Conservation (phyloP, 2,797 vertebrate species). For the Mormyrops attenuatus region DNA sequence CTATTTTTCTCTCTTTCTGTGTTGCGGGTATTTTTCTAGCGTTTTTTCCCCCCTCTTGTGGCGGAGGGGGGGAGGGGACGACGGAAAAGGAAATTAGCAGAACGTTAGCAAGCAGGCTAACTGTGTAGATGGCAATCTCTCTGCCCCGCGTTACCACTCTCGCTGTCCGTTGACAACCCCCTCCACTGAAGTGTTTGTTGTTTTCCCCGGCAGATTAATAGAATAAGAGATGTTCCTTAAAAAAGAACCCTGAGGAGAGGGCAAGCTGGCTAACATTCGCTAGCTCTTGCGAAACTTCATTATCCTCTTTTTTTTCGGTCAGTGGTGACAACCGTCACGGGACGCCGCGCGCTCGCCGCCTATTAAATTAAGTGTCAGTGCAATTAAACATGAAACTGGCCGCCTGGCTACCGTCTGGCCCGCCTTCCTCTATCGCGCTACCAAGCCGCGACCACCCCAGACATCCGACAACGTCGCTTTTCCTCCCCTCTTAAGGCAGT, state of each 20-base stretch:
- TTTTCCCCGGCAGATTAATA: background rate
- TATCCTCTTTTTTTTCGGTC: constrained; percentile 27
- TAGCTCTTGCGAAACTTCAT: constrained; percentile 43
- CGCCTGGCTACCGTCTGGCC: background rate
- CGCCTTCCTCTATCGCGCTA: constrained; percentile 9
- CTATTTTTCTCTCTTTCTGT: constrained; percentile 20
- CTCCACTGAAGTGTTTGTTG: background rate
- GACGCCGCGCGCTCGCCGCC: constrained; percentile 6
- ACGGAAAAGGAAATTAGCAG: constrained; percentile 42
- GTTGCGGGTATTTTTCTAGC: constrained; percentile 27
- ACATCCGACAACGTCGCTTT: constrained; percentile 23
- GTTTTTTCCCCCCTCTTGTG: constrained; percentile 35
- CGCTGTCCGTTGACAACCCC: background rate
- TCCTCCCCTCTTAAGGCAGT: constrained; percentile 30
- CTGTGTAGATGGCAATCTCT: constrained; percentile 1
- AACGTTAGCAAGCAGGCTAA: constrained; percentile 25
- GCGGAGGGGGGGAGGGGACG: constrained; percentile 45
- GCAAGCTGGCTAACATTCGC: constrained; percentile 35
- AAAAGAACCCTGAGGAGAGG: constrained; percentile 1
- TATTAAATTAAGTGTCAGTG: constrained; percentile 6
- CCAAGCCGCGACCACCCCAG: constrained; percentile 1
- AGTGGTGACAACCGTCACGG: background rate
- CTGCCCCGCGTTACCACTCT: background rate
- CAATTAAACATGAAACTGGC: background rate
- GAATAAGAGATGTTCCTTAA: background rate